phyloP scores from a whole-genome alignment of 2,888 invertebrate genomes.

The Aspidapion aeneum region DNA sequence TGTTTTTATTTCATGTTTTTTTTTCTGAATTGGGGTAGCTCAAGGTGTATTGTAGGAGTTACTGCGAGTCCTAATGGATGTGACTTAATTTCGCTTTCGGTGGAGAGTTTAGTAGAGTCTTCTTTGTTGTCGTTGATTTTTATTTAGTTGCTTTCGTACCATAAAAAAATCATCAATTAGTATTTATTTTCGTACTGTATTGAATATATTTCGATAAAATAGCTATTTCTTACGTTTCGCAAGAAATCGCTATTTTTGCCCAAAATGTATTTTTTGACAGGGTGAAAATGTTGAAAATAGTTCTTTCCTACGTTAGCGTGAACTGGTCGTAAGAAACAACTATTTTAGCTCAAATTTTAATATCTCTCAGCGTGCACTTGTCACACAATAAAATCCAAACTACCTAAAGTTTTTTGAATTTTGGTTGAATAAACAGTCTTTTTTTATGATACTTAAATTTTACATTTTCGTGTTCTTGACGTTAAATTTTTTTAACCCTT shows the following conservation, averaged over 20 bases:
- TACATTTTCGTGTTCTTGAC: too few species aligned
- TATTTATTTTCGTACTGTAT: neutral
- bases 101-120: too few species aligned
- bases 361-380: neutral
- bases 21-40: neutral
- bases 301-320: neutral
- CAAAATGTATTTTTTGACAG: neutral
- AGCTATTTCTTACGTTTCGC: neutral
- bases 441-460: too few species aligned
- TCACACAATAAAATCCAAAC: neutral
- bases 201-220: too few species aligned
- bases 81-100: neutral
- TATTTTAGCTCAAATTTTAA: neutral
- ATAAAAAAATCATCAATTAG: neutral
- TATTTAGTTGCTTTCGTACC: neutral
- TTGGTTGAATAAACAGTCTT: too few species aligned
- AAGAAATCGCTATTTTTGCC: neutral
- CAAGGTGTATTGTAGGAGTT: neutral
- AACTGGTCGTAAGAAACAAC: neutral
- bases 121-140: too few species aligned
- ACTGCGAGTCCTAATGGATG: neutral
- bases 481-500: too few species aligned
- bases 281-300: neutral
- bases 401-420: too few species aligned
- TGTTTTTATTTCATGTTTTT: neutral